Conservation (phyloP, 2,113 vertebrate species). For the Trogon melanurus region DNA sequence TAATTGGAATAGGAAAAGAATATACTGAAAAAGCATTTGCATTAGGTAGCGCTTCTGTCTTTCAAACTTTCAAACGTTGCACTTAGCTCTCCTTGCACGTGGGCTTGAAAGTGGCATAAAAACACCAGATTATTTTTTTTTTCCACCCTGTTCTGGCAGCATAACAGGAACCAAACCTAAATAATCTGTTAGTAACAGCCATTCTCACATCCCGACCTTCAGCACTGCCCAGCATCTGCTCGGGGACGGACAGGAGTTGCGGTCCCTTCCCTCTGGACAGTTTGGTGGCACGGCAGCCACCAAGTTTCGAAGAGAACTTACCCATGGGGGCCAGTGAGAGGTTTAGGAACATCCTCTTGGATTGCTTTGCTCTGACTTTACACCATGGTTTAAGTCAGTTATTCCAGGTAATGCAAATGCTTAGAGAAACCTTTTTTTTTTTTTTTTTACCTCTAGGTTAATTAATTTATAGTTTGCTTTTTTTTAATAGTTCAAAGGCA, state of each 20-base stretch:
- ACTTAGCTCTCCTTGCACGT: background rate
- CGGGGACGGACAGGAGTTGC: background rate
- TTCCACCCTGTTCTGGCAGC: background rate
- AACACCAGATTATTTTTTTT: background rate
- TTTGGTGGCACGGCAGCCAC: too few relatives aligned
- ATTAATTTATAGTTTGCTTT: background rate
- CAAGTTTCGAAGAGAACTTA: background rate
- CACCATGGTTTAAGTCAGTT: background rate
- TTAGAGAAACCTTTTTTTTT: background rate
- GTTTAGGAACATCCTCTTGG: too few relatives aligned
- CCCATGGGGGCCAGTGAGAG: background rate
- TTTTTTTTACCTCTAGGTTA: background rate
- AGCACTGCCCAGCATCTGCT: background rate
- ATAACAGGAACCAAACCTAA: background rate
- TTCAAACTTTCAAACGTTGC: background rate
- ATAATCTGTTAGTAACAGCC: background rate
- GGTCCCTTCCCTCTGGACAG: background rate
- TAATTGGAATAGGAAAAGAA: background rate
- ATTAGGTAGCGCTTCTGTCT: background rate
- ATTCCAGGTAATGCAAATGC: background rate
- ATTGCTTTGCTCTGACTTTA: background rate
- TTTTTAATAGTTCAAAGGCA: background rate
- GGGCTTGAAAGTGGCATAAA: background rate
- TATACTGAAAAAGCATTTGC: background rate
- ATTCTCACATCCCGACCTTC: background rate